These are phyloP conservation scores for Sebastes elongatus DNA, from an alignment of 2,797 vertebrate species.

Conservation along the genomic window DNA sequence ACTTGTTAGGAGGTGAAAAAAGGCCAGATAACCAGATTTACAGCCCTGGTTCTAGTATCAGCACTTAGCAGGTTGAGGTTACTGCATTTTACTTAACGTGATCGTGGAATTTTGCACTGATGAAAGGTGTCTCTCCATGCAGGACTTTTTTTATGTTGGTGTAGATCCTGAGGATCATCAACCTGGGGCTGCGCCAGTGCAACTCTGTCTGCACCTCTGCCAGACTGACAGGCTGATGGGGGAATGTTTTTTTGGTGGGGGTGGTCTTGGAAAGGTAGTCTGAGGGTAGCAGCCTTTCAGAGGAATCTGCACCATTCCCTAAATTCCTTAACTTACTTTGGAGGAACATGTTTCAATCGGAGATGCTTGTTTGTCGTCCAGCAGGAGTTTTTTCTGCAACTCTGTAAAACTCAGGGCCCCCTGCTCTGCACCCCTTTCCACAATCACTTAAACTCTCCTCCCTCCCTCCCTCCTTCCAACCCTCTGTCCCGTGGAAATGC, in stretches of 20 bases:
- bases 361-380: conserved; percentile 37
- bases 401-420: conserved; percentile 28
- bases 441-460: conserved; percentile 17
- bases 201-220: conserved; percentile 72
- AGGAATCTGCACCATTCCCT: conserved; percentile 68
- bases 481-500: conserved; percentile 61
- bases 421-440: conserved; percentile 15
- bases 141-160: conserved; percentile 45
- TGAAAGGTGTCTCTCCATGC: conserved; percentile 53
- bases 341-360: conserved; percentile 31
- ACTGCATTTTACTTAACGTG: conserved; percentile 36
- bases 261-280: conserved; percentile 45
- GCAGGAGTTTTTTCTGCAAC: conserved; percentile 9
- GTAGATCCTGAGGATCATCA: conserved; percentile 59
- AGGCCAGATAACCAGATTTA: conserved; percentile 67
- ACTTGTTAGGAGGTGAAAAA: conserved; percentile 45
- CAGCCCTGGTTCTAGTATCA: conserved; percentile 28
- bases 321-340: conserved; percentile 62
- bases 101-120: conserved; percentile 49
- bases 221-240: conserved; percentile 42
- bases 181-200: conserved; percentile 56
- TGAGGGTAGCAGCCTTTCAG: conserved; percentile 52
- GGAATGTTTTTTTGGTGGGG: conserved; percentile 46
- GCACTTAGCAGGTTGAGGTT: conserved; percentile 39
- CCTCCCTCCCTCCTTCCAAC: conserved; percentile 24